Evolutionary conservation across 2,113 vertebrate genomes (phyloP).

Genomic region (Neoarius graeffei): DNA sequence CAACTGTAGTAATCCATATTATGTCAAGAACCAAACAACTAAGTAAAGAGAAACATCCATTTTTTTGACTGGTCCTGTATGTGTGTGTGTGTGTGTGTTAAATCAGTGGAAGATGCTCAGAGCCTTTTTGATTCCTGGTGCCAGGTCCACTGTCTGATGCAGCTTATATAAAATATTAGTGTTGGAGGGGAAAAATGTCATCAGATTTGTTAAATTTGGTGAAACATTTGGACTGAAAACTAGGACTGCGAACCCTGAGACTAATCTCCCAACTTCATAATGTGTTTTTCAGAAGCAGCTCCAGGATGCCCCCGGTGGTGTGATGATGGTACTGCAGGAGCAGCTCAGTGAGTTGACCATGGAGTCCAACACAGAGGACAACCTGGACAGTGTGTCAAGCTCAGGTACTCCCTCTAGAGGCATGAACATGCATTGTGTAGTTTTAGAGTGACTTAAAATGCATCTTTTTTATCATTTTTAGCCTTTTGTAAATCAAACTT

Average conservation of each 20-base stretch:
- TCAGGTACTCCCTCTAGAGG: slow-evolving; percentile 60
- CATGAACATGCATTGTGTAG: not conserved
- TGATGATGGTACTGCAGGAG: slow-evolving; percentile 71
- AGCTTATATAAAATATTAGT: not conserved
- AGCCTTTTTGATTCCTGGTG: not conserved
- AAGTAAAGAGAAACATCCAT: no score
- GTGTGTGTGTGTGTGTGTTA: slow-evolving; percentile 4
- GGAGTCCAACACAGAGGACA: slow-evolving; percentile 60
- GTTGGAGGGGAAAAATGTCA: not conserved
- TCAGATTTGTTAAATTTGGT: not conserved
- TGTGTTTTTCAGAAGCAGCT: slow-evolving; percentile 66
- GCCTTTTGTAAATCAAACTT: not conserved
- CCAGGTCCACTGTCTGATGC: not conserved
- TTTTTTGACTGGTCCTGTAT: no score
- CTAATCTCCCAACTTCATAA: not conserved
- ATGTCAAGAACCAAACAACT: no score
- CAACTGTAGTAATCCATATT: no score
- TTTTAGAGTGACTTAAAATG: not conserved
- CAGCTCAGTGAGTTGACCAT: slow-evolving; percentile 71
- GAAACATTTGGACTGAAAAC: not conserved
- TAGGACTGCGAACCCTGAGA: not conserved
- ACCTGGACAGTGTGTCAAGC: slow-evolving; percentile 60
- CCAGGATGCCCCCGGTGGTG: slow-evolving; percentile 69
- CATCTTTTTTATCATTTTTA: not conserved
- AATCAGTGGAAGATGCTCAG: not conserved